A percentile compares a stretch with the other conserved stretches of the same genome.
Conservation (phyloP, 1,140 invertebrate genomes). For the Trissolcus basalis region DNA sequence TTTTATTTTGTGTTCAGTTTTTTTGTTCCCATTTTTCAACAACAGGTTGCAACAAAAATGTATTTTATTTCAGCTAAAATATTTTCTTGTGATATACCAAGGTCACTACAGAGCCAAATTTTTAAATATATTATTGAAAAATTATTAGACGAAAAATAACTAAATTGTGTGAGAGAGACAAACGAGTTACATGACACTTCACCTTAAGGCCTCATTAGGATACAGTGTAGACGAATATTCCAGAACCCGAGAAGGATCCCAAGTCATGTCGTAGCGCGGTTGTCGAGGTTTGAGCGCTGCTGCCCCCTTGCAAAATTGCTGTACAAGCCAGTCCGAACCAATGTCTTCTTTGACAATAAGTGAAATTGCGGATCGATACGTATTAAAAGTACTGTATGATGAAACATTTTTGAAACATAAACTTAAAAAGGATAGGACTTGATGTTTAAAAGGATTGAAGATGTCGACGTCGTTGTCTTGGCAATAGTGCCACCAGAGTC, state of each 20-base stretch:
- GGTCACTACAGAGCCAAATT: no score
- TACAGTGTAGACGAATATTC: not conserved
- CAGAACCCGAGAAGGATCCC: not conserved
- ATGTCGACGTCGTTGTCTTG: not conserved
- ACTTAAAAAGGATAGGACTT: conserved; percentile 3
- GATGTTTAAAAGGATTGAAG: not conserved
- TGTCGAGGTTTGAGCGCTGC: not conserved
- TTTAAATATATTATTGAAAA: no score
- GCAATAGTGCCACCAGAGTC: conserved; percentile 37
- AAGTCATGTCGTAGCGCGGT: not conserved
- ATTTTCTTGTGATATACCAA: no score
- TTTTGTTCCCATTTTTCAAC: no score
- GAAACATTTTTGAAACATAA: not conserved
- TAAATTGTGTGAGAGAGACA: no score
- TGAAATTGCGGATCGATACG: conserved; percentile 4
- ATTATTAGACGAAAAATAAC: no score
- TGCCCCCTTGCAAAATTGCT: conserved; percentile 3
- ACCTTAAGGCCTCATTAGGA: not conserved
- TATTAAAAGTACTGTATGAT: conserved; percentile 10
- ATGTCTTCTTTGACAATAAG: not conserved
- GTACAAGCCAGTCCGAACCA: not conserved
- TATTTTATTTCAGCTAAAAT: no score
- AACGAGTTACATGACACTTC: no score
- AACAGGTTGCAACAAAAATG: no score
- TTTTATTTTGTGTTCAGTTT: no score